Evolutionary conservation across 2,113 vertebrate genomes (phyloP).

Genomic region (Cinclus mexicanus): DNA sequence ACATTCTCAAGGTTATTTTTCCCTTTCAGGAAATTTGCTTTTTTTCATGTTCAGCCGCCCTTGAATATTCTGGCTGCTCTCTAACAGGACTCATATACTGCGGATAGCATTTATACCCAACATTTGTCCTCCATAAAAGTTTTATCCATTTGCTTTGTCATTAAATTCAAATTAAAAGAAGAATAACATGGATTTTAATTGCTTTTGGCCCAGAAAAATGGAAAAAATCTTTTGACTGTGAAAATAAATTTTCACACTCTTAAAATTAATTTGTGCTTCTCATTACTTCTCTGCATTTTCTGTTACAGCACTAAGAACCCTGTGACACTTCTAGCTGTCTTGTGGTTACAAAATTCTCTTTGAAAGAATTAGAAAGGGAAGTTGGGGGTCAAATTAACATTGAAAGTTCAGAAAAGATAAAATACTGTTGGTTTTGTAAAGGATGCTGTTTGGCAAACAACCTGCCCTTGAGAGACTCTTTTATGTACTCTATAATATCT

Average conservation of each 20-base stretch:
- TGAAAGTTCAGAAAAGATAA: neutral
- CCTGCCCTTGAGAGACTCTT: conserved; percentile 6
- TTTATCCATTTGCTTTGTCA: neutral
- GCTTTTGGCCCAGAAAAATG: conserved; percentile 26
- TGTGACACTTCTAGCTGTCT: neutral
- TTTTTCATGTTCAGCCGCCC: neutral
- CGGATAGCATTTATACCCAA: neutral
- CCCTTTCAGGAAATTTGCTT: neutral
- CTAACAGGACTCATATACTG: neutral
- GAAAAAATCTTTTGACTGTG: neutral
- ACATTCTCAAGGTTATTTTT: neutral
- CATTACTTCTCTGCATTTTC: conserved; percentile 6
- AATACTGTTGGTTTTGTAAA: conserved; percentile 28
- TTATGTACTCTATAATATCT: neutral
- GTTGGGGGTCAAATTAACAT: neutral
- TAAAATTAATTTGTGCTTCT: conserved; percentile 24
- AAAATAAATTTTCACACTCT: conserved; percentile 21
- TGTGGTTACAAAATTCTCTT: neutral
- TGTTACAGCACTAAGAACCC: neutral
- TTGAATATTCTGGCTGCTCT: neutral
- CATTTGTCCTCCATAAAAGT: neutral
- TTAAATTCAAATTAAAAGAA: conserved; percentile 48
- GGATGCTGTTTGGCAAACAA: neutral
- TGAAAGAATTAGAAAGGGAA: neutral
- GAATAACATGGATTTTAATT: conserved; percentile 6